Base-by-base conservation (phyloP, 2,113 vertebrate species). In the Oxyruncus cristatus region DNA sequence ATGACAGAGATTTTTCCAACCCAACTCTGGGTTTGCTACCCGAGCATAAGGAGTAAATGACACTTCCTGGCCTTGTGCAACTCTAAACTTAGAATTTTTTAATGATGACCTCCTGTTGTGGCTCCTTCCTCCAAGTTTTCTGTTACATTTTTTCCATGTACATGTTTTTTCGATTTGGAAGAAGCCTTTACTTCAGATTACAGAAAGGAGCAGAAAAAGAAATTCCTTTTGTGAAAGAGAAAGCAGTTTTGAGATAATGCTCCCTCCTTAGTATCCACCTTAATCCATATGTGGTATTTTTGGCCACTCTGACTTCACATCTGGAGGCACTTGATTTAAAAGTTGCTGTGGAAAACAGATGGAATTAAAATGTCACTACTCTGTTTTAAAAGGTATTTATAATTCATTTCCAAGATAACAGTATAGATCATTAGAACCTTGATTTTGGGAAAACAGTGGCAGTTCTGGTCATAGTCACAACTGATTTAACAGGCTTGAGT, bases 101-200 rank as follows among this genome's bases (percentile, higher is more conserved):
- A 85, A 58, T 61, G 62, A 72, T 89, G 76, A 82, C 73, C 67
- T 95, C 67, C 86, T 91, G 79, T 87, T 93, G 86, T 7, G 10
- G 41, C 79, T 94, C 74, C 53, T 88, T 94, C 63, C 62, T 89
- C 67, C 56, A 72, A 63, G 76, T 91, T 92, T 91, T 83, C 68
- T 89, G 61, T 93, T 88, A 74, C 11, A 61, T 74, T 92, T 95
- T 96, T 96, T 89, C 63, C 79, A 78, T 37, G 35, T 26, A 65
- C 41, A 61, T 72, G 59, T 74, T 86, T 93, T 95, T 94, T 81
- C 73, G 66, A 66, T 90, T 95, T 95, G 80, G 76, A 92, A 94
- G 65, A 72, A 85, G 66, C 1, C 0, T 66, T n/a, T 72, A 67
- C 7, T 91, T 75, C 71, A 68, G 33, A 49, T 42, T 67, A 74